These are phyloP conservation scores for Watsonalla cultraria DNA, from an alignment of 2,888 invertebrate species.

Conservation along the genomic window DNA sequence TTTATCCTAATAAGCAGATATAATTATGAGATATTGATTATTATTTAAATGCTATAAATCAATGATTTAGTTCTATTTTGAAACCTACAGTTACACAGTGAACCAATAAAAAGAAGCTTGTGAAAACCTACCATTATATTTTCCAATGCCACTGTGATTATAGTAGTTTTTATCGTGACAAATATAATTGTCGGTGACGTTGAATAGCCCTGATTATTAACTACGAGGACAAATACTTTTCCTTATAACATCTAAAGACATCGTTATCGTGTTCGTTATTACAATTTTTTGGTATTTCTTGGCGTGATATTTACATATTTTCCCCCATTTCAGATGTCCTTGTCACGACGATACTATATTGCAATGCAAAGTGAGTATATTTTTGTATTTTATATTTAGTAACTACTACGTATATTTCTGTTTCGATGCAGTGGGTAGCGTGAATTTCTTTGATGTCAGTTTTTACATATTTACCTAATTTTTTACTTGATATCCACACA, in stretches of 20 bases:
- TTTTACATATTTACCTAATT: too few species aligned
- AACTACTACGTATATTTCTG: too few species aligned
- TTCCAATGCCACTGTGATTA: slow-evolving; percentile 40
- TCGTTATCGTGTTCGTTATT: not conserved
- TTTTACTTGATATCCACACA: too few species aligned
- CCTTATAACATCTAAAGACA: not conserved
- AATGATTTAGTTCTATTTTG: too few species aligned
- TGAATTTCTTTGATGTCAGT: too few species aligned
- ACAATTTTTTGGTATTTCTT: not conserved
- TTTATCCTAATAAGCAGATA: too few species aligned
- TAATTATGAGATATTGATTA: too few species aligned
- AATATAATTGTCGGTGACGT: slow-evolving; percentile 24
- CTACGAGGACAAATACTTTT: slow-evolving; percentile 5
- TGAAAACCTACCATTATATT: slow-evolving; percentile 36
- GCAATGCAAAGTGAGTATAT: not conserved
- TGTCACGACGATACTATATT: not conserved
- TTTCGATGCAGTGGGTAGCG: too few species aligned
- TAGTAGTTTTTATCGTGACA: slow-evolving; percentile 32
- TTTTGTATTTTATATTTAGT: not conserved
- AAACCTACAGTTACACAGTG: slow-evolving; percentile 6
- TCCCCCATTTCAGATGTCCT: not conserved
- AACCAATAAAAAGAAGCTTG: slow-evolving; percentile 22
- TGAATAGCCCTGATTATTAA: slow-evolving; percentile 19
- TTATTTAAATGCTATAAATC: too few species aligned
- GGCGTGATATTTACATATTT: not conserved